Evolutionary conservation across 2,888 invertebrate genomes (phyloP).

Genomic region (Diploptera punctata): DNA sequence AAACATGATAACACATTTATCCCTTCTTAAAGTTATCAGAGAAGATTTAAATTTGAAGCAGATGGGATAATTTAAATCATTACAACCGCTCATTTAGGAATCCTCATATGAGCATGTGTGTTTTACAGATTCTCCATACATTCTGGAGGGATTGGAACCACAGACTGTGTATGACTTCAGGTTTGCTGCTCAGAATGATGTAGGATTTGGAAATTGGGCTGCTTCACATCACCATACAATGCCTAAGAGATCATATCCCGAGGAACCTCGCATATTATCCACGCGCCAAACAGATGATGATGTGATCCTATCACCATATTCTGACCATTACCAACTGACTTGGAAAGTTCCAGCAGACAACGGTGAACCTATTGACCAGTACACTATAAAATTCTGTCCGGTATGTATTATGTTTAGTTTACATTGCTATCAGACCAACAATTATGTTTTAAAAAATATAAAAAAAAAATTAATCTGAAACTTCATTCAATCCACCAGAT

Average conservation of each 20-base stretch:
- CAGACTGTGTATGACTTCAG: slow-evolving; percentile 80
- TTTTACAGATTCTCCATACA: slow-evolving; percentile 72
- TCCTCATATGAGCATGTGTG: too few relatives aligned
- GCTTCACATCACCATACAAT: slow-evolving; percentile 70
- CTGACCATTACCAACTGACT: slow-evolving; percentile 79
- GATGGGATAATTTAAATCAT: too few relatives aligned
- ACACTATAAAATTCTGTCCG: slow-evolving; percentile 80
- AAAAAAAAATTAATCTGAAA: too few relatives aligned
- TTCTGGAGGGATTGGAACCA: slow-evolving; percentile 79
- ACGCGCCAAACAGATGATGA: slow-evolving; percentile 55
- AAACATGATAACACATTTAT: too few relatives aligned
- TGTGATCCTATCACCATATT: slow-evolving; percentile 67
- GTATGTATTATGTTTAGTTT: slow-evolving; percentile 68
- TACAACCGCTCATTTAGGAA: too few relatives aligned
- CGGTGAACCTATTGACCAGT: slow-evolving; percentile 86
- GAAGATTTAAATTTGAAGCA: too few relatives aligned
- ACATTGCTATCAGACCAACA: too few relatives aligned
- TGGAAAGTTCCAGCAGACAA: slow-evolving; percentile 90
- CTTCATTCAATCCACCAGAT: too few relatives aligned
- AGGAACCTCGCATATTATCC: slow-evolving; percentile 69
- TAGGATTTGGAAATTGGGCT: slow-evolving; percentile 80
- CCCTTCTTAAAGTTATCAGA: too few relatives aligned
- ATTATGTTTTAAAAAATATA: too few relatives aligned
- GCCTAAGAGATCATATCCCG: slow-evolving; percentile 78
- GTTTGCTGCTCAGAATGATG: slow-evolving; percentile 85